These are phyloP conservation scores for Drosophila borealis DNA, from an alignment of 2,888 invertebrate genomes.

Conservation along the genomic window DNA sequence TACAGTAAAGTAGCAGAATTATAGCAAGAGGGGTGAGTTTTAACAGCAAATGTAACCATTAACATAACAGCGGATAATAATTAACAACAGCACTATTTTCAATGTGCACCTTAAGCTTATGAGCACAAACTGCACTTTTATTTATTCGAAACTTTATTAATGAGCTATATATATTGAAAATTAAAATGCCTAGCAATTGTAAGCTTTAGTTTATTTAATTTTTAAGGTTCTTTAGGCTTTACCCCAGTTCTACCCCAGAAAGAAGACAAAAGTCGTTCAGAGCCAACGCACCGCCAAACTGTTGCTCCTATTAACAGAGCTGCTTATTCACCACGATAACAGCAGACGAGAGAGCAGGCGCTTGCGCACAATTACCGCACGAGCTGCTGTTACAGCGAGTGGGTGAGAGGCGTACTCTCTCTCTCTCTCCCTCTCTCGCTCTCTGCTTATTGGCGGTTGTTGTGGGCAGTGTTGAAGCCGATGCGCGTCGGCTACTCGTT, in stretches of 20 bases:
- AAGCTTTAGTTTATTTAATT: no score
- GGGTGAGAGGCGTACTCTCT: conserved; percentile 10
- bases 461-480: conserved; percentile 19
- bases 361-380: conserved; percentile 47
- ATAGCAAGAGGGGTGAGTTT: conserved; percentile 58
- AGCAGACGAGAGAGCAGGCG: conserved; percentile 45
- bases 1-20: conserved; percentile 45
- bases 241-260: background rate
- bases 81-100: background rate
- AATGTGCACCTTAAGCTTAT: rapidly evolving
- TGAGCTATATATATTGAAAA: no score
- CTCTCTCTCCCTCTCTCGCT: conserved; percentile 15
- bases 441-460: conserved; percentile 55
- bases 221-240: background rate
- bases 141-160: background rate
- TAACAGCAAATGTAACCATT: conserved; percentile 5
- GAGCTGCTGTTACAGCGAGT: conserved; percentile 41
- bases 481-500: conserved; percentile 51
- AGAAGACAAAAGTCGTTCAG: background rate
- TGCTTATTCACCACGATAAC: conserved; percentile 43
- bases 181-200: rapidly evolving
- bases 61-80: conserved; percentile 62
- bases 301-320: conserved; percentile 56
- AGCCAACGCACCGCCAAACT: conserved; percentile 58
- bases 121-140: background rate